Evolutionary conservation across 2,113 vertebrate genomes (phyloP).

Genomic region (Coreoperca whiteheadi): DNA sequence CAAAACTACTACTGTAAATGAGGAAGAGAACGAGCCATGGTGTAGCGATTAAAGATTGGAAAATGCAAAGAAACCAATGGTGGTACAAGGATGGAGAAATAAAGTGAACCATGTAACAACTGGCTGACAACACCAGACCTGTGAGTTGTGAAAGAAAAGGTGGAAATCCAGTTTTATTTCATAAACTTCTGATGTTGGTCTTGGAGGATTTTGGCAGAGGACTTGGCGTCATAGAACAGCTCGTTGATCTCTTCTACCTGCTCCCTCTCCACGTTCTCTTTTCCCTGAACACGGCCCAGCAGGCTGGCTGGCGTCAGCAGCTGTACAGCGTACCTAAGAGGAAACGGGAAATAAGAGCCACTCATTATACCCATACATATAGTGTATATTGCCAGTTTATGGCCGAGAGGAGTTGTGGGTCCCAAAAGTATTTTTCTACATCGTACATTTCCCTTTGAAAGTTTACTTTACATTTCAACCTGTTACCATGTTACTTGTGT

Average conservation of each 20-base stretch:
- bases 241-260: slow-evolving; percentile 99
- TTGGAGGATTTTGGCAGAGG: slow-evolving; percentile 97
- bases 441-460: background rate
- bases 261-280: slow-evolving; percentile 94
- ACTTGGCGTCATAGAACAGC: slow-evolving; percentile 99
- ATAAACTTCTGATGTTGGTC: slow-evolving; percentile 98
- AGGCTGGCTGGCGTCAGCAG: slow-evolving; percentile 95
- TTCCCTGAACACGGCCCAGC: slow-evolving; percentile 95
- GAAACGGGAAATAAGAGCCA: slow-evolving; percentile 22
- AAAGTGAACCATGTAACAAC: slow-evolving; percentile 22
- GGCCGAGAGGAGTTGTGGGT: background rate
- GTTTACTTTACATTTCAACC: background rate
- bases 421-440: background rate
- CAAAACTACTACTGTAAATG: slow-evolving; percentile 44
- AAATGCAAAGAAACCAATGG: background rate
- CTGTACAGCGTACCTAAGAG: slow-evolving; percentile 92
- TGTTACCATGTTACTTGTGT: background rate
- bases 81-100: background rate
- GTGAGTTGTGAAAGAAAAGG: background rate
- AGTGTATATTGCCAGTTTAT: background rate
- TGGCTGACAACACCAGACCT: background rate
- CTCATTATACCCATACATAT: background rate
- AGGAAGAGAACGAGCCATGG: background rate
- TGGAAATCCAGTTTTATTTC: slow-evolving; percentile 85
- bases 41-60: background rate